Conservation (phyloP, 92 coral and sea anemone species). For the Diadumene lineata region DNA sequence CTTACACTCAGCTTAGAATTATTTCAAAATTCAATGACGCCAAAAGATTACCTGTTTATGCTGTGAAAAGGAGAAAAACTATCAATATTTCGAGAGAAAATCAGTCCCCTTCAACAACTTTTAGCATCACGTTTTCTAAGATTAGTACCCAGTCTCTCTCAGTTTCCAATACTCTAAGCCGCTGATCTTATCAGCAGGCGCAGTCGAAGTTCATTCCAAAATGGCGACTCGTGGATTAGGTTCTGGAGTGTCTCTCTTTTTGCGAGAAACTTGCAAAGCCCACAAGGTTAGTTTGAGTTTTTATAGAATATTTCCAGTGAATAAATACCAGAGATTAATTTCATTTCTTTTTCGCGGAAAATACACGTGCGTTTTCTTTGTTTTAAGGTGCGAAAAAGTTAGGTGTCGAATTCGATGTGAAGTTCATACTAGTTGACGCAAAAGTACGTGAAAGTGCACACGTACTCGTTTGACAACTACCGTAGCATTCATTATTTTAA, state of each 20-base stretch:
- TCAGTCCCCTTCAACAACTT: neutral
- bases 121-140: conserved; percentile 20
- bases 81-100: conserved; percentile 3
- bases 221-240: conserved; percentile 59
- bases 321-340: neutral
- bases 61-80: neutral
- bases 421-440: too few relatives aligned
- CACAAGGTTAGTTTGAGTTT: conserved; percentile 34
- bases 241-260: conserved; percentile 48
- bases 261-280: conserved; percentile 45
- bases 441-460: too few relatives aligned
- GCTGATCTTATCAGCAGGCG: conserved; percentile 42
- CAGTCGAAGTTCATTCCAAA: conserved; percentile 16
- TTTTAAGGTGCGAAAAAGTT: neutral
- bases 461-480: too few relatives aligned
- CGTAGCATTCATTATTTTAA: too few relatives aligned
- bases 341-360: neutral
- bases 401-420: too few relatives aligned
- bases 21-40: neutral
- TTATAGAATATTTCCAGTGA: neutral
- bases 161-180: neutral
- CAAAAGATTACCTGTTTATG: neutral
- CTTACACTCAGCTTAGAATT: neutral
- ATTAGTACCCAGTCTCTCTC: conserved; percentile 34
- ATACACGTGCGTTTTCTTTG: neutral